Evolutionary conservation across 1,140 invertebrate species (phyloP).

Genomic region (Metopolophium dirhodum): DNA sequence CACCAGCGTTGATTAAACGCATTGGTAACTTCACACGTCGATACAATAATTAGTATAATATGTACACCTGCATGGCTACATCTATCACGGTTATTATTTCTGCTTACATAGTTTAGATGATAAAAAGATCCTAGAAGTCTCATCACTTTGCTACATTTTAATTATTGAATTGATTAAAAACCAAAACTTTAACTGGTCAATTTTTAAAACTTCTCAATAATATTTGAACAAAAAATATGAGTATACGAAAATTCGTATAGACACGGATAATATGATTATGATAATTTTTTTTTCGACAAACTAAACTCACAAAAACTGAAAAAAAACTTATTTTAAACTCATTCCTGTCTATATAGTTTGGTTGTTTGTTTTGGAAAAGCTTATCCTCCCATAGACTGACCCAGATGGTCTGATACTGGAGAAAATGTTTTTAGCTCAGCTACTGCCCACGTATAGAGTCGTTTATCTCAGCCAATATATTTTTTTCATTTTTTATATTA

Average conservation of each 20-base stretch:
- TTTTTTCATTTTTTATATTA: neutral
- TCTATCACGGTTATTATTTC: neutral
- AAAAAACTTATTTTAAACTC: neutral
- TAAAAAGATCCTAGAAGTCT: neutral
- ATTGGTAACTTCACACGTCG: neutral
- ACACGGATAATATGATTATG: neutral
- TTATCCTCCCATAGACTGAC: neutral
- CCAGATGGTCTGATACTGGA: neutral
- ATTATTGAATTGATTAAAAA: neutral
- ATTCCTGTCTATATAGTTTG: neutral
- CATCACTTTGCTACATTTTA: neutral
- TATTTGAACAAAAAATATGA: neutral
- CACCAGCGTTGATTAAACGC: neutral
- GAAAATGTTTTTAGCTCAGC: neutral
- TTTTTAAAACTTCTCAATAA: neutral
- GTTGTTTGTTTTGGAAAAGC: neutral
- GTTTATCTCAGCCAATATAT: neutral
- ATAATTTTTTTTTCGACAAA: neutral
- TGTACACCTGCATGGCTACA: neutral
- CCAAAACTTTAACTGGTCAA: neutral
- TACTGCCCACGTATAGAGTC: neutral
- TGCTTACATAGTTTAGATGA: accelerated
- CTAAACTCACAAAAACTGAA: neutral
- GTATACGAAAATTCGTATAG: neutral
- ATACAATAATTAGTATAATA: neutral